Evolutionary conservation across 2,113 vertebrate species (phyloP), one percentile per base, ranked within the genome.

Genomic region (Cyanoliseus patagonus): DNA sequence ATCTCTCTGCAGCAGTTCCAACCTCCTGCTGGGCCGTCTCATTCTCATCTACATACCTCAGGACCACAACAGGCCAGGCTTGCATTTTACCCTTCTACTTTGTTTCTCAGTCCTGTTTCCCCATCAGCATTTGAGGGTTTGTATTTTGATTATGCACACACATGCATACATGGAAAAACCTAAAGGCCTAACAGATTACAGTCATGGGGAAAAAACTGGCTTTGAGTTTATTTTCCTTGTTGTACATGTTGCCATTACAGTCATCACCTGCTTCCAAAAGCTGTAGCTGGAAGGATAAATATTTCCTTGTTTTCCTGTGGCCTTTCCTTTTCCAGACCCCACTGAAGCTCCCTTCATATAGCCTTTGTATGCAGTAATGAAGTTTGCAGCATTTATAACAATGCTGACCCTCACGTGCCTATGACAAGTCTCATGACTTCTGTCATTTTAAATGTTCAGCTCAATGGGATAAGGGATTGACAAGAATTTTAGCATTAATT

Each of bases 391-490:
- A 59, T 74, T 88, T 72, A 61, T 42, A 92, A 74, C 61, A 92
- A 66, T 78, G 80, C 86, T 88, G 91, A 78, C 42, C 92, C 76
- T 95, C 91, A 78, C 62, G 63, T 77, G 61, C 44, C 52, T 92
- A 12, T 77, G 90, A 90, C 82, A 93, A 91, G 70, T 62, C 62
- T 92, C n/a, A 37, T 80, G 82, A 85, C 73, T 94, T 64, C 86
- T 77, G 86, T 73, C 37, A 13, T 93, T 74, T 30, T 46, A 57
- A 82, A 66, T 37, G 28, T 47, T 93, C 88, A 84, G 3, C 22
- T 79, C 57, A 13, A 78, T 55, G 69, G 82, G 81, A 86, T 67
- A 78, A 86, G 7, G 35, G 27, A 82, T 68, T 86, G 42, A 73
- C 35, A 78, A 83, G 66, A 88, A 91, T 69, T 57, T 90, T 52